These are phyloP conservation scores for Lophius piscatorius DNA, from an alignment of 2,113 vertebrate genomes.

Conservation along the genomic window DNA sequence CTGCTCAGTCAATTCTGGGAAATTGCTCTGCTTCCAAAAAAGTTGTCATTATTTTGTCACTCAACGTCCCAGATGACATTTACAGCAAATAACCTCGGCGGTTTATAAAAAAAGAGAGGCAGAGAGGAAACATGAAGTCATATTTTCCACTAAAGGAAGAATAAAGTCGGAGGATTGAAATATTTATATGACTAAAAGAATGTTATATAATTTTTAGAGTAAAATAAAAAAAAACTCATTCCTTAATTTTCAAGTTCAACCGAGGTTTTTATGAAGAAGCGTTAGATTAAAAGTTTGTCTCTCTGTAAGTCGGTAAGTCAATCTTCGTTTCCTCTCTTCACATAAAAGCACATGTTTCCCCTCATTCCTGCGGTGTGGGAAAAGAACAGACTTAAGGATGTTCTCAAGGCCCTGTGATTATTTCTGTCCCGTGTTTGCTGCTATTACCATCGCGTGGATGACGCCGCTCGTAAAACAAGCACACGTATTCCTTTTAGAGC, in stretches of 20 bases:
- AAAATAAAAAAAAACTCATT: background rate
- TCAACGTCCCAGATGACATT: constrained; percentile 80
- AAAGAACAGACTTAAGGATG: constrained; percentile 15
- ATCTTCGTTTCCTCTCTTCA: constrained; percentile 1
- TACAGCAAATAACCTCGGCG: constrained; percentile 74
- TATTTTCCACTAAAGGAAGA: constrained; percentile 20
- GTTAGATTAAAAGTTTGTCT: no score
- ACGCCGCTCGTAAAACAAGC: constrained; percentile 34
- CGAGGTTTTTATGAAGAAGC: no score
- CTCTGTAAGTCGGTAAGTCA: no score
- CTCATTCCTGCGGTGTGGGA: background rate
- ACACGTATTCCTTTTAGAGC: constrained; percentile 42
- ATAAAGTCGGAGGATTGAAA: constrained; percentile 14
- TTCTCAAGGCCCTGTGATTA: constrained; percentile 37
- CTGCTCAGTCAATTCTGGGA: constrained; percentile 79
- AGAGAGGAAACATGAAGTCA: constrained; percentile 56
- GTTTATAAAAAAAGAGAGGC: constrained; percentile 51
- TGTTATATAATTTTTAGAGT: background rate
- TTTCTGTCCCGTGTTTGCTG: constrained; percentile 37
- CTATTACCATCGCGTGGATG: constrained; percentile 33
- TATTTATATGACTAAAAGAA: constrained; percentile 21
- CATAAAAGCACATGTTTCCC: constrained; percentile 17
- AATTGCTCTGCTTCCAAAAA: constrained; percentile 78
- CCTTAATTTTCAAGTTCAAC: background rate
- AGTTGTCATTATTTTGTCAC: constrained; percentile 82